These are phyloP conservation scores for Poecilobothrus nobilitatus DNA, from an alignment of 2,888 invertebrate species.

Conservation along the genomic window DNA sequence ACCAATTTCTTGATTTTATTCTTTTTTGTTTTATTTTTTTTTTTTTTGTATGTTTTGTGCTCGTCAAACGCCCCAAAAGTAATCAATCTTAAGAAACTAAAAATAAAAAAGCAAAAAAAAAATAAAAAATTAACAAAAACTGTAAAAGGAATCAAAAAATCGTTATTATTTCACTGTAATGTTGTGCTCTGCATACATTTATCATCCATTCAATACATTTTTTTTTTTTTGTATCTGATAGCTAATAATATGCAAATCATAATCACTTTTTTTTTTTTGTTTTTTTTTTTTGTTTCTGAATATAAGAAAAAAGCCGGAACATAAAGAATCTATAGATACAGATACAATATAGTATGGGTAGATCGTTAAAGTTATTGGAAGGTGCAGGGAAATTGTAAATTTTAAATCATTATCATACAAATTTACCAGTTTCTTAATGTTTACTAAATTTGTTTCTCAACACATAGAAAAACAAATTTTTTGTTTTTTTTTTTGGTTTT, in stretches of 20 bases:
- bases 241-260: constrained; percentile 4
- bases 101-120: no score
- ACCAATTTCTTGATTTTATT: background rate
- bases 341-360: no score
- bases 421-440: no score
- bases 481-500: background rate
- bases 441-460: no score
- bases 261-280: background rate
- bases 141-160: no score
- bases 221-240: no score
- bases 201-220: background rate
- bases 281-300: background rate
- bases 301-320: background rate
- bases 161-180: background rate
- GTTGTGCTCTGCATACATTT: background rate
- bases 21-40: no score
- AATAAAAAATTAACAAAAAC: no score
- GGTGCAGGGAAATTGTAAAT: no score
- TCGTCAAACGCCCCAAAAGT: constrained; percentile 6
- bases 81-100: background rate
- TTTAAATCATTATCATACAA: no score
- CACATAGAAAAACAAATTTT: no score
- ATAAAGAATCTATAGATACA: background rate
- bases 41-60: background rate
- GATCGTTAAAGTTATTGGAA: no score